phyloP scores from a whole-genome alignment of 2,888 invertebrate species.

The Pseudococcus viburni region DNA sequence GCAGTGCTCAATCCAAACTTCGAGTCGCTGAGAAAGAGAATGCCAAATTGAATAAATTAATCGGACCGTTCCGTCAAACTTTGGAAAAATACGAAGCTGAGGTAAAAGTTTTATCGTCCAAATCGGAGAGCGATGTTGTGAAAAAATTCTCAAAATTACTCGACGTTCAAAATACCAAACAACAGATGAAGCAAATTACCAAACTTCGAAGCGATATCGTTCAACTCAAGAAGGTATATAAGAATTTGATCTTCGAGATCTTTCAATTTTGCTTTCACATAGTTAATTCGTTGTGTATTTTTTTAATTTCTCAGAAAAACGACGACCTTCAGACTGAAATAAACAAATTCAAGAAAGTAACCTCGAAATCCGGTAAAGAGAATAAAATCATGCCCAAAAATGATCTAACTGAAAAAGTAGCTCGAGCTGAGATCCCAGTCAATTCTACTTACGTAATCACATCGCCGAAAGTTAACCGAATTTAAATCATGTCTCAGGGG shows the following conservation, averaged over 20 bases:
- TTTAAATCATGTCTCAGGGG: slow-evolving; percentile 8
- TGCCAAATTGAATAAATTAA: slow-evolving; percentile 43
- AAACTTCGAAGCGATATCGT: slow-evolving; percentile 48
- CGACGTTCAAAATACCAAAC: slow-evolving; percentile 48
- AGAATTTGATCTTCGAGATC: not conserved
- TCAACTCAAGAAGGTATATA: slow-evolving; percentile 49
- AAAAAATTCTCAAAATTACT: slow-evolving; percentile 55
- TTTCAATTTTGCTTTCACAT: not conserved
- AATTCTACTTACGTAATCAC: slow-evolving; percentile 59
- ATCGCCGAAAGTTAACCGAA: slow-evolving; percentile 64
- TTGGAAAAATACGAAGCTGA: slow-evolving; percentile 61
- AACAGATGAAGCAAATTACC: slow-evolving; percentile 58
- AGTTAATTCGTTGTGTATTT: not conserved
- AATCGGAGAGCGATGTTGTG: slow-evolving; percentile 11
- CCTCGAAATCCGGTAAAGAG: slow-evolving; percentile 55
- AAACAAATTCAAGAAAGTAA: slow-evolving; percentile 9
- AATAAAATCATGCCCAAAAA: slow-evolving; percentile 26
- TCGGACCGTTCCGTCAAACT: slow-evolving; percentile 50
- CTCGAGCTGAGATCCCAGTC: slow-evolving; percentile 46
- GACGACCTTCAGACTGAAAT: slow-evolving; percentile 32
- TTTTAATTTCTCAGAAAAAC: slow-evolving; percentile 40
- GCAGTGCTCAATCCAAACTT: slow-evolving; percentile 26
- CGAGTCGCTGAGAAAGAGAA: slow-evolving; percentile 37
- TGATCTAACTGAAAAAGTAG: slow-evolving; percentile 23
- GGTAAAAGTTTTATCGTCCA: not conserved